A percentile compares a stretch with the other conserved stretches of the same genome.
phyloP scores from a whole-genome alignment of 1,140 invertebrate species.

The Medauroidea extradentata region DNA sequence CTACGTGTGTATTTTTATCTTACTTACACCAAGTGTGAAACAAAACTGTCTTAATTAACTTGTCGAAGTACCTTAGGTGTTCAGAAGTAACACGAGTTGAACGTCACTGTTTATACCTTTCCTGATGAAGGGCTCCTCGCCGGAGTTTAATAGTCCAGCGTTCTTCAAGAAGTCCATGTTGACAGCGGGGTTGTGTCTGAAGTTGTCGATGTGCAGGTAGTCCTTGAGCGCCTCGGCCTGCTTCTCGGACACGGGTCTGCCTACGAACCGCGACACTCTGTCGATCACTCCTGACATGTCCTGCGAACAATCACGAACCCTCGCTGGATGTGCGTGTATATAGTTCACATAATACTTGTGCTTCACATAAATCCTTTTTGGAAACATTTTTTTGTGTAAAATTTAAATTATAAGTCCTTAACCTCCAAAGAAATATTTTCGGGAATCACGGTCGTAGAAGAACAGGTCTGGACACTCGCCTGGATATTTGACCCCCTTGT shows the following conservation, averaged over 20 bases:
- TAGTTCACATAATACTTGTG: not conserved
- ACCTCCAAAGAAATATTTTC: no score
- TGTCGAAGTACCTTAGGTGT: no score
- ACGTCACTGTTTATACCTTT: slow-evolving; percentile 11
- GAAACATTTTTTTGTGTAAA: not conserved
- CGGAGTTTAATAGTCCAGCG: not conserved
- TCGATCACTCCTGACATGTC: slow-evolving; percentile 6
- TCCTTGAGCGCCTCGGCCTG: slow-evolving; percentile 10
- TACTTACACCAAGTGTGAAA: no score
- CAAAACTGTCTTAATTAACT: no score
- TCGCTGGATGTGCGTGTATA: not conserved
- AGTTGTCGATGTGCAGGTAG: slow-evolving; percentile 40
- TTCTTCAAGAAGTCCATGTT: slow-evolving; percentile 17
- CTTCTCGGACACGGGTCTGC: slow-evolving; percentile 7
- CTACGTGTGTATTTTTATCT: no score
- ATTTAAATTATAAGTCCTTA: no score
- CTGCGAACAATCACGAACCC: not conserved
- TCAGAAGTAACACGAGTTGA: no score
- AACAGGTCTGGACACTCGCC: no score
- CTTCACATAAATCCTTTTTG: not conserved
- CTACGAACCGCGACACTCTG: slow-evolving; percentile 10
- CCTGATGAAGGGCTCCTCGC: slow-evolving; percentile 15
- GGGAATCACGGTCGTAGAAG: no score
- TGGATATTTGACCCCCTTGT: no score
- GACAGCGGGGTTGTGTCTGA: slow-evolving; percentile 38